Percentiles rank a stretch among this genome's conserved stretches.
phyloP scores from a whole-genome alignment of 2,888 invertebrate species.

The Lasius platythorax region DNA sequence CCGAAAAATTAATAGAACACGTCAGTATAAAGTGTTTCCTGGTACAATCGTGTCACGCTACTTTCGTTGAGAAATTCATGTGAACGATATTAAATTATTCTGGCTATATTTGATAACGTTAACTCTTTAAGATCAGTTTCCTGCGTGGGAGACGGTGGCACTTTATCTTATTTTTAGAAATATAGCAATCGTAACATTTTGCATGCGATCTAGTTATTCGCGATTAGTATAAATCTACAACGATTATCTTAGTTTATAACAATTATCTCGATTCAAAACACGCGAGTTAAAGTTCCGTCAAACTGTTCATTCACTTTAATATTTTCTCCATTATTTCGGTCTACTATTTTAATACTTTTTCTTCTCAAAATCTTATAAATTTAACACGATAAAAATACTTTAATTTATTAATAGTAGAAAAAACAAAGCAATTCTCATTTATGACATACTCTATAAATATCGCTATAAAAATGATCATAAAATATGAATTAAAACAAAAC shows the following conservation, averaged over 20 bases:
- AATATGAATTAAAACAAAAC: too few species aligned
- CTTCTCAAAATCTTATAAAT: background rate
- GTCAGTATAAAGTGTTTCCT: background rate
- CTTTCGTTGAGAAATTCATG: background rate
- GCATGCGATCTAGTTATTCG: background rate
- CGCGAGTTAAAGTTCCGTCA: background rate
- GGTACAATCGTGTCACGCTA: background rate
- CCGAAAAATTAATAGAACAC: background rate
- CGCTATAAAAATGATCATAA: background rate
- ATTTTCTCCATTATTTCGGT: background rate
- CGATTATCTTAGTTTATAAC: constrained; percentile 18
- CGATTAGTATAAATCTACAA: constrained; percentile 16
- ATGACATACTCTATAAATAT: background rate
- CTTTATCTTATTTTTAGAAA: background rate
- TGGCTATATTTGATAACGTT: constrained; percentile 16
- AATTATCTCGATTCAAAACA: constrained; percentile 11
- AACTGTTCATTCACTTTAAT: background rate
- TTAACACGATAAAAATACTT: background rate
- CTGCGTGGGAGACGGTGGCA: background rate
- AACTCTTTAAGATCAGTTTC: constrained; percentile 9
- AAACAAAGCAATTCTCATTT: background rate
- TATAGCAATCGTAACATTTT: constrained; percentile 19
- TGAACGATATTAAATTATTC: background rate
- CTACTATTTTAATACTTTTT: background rate
- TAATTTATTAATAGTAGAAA: background rate